phyloP scores from a whole-genome alignment of 2,113 vertebrate genomes.

The Mesitornis unicolor region DNA sequence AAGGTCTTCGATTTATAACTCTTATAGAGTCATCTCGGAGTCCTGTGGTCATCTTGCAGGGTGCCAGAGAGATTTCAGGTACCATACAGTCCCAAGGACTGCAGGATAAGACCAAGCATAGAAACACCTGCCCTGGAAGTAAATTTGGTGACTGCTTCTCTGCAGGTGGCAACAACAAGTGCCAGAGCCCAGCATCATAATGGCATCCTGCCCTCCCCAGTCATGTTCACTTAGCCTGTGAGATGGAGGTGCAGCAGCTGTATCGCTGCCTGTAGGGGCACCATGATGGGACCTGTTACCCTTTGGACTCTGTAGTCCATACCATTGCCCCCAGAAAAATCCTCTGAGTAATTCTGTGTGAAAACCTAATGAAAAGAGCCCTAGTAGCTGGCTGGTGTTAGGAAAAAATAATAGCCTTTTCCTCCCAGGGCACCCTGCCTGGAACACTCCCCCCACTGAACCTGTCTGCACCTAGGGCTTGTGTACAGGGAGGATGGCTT shows the following conservation, averaged over 20 bases:
- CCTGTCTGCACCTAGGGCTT: conserved; percentile 40
- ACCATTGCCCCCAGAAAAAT: background rate
- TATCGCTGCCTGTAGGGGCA: background rate
- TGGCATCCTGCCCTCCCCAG: background rate
- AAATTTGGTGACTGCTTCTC: background rate
- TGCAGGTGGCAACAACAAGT: fast-evolving
- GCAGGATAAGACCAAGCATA: background rate
- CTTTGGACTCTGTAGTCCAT: fast-evolving
- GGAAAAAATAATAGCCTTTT: background rate
- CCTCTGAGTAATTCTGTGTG: background rate
- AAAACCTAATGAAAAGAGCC: background rate
- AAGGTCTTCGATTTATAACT: too few relatives aligned
- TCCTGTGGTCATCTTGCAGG: too few relatives aligned
- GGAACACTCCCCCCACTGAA: fast-evolving
- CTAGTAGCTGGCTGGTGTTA: background rate
- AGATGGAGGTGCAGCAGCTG: background rate
- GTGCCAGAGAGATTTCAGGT: background rate
- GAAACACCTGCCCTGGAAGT: background rate
- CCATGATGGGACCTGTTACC: fast-evolving
- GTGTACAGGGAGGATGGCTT: background rate
- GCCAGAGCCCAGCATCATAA: background rate
- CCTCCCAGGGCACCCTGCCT: fast-evolving
- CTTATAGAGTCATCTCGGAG: too few relatives aligned
- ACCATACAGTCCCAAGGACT: background rate
- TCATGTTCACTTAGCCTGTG: fast-evolving